Percentiles rank a stretch among this genome's conserved stretches.
Conservation (phyloP, 2,113 vertebrate species). For the Phrynosoma platyrhinos region DNA sequence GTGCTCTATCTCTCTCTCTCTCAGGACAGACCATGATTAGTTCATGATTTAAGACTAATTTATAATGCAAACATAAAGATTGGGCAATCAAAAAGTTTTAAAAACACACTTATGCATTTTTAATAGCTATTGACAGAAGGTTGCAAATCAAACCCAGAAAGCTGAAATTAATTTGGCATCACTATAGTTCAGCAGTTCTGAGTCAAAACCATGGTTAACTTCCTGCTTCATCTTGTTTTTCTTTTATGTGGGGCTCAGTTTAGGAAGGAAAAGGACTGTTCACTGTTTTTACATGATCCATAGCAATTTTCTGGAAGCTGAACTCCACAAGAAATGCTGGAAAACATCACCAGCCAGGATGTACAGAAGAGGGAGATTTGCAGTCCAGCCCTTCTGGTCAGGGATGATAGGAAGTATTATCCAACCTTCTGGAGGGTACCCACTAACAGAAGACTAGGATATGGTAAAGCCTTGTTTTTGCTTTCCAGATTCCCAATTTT, state of each 20-base stretch:
- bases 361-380: neutral
- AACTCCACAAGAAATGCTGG: neutral
- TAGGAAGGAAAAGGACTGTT: neutral
- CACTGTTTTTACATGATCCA: neutral
- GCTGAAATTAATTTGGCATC: neutral
- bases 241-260: neutral
- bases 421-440: neutral
- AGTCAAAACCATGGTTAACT: neutral
- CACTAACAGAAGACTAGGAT: neutral
- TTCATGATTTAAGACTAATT: neutral
- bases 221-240: neutral
- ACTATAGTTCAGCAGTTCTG: neutral
- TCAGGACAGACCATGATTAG: neutral
- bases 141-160: neutral
- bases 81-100: neutral
- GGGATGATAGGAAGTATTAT: too few species aligned
- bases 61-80: neutral
- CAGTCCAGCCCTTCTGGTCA: neutral
- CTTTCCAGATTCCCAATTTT: neutral
- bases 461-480: neutral
- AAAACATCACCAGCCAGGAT: neutral
- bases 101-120: neutral
- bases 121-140: neutral
- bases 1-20: neutral
- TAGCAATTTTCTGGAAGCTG: neutral